Conservation (phyloP, 2,113 vertebrate species). For the Phyllostomus hastatus region DNA sequence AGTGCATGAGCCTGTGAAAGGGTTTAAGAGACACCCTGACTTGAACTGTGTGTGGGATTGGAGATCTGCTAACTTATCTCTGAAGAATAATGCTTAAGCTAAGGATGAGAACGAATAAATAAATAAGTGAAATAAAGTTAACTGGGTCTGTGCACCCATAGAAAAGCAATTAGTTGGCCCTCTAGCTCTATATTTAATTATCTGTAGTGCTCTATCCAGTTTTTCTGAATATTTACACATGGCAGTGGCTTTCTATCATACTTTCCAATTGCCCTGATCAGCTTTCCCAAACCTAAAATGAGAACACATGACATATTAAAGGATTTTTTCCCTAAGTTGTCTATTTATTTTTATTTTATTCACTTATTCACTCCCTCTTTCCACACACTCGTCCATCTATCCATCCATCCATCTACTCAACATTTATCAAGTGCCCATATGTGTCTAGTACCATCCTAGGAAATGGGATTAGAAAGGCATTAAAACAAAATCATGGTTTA, state of each 20-base stretch:
- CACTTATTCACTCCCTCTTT: neutral
- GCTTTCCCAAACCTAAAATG: neutral
- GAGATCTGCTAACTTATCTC: neutral
- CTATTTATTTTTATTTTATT: neutral
- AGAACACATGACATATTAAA: neutral
- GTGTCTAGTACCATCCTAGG: neutral
- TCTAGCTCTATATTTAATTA: neutral
- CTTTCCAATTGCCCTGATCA: neutral
- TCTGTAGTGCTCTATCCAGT: neutral
- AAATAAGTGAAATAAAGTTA: neutral
- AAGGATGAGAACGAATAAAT: neutral
- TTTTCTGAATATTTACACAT: neutral
- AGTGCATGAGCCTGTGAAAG: neutral
- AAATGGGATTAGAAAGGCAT: neutral
- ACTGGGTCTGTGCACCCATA: neutral
- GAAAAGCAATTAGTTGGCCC: neutral
- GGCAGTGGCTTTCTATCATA: neutral
- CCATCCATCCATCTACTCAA: neutral
- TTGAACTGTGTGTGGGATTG: neutral
- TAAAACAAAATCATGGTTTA: neutral
- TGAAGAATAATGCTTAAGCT: neutral
- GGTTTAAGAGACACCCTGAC: neutral
- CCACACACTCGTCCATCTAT: neutral
- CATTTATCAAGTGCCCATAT: neutral
- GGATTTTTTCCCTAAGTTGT: neutral